These are phyloP conservation scores for Pseudoips prasinana DNA, from an alignment of 2,888 invertebrate species.

Conservation along the genomic window DNA sequence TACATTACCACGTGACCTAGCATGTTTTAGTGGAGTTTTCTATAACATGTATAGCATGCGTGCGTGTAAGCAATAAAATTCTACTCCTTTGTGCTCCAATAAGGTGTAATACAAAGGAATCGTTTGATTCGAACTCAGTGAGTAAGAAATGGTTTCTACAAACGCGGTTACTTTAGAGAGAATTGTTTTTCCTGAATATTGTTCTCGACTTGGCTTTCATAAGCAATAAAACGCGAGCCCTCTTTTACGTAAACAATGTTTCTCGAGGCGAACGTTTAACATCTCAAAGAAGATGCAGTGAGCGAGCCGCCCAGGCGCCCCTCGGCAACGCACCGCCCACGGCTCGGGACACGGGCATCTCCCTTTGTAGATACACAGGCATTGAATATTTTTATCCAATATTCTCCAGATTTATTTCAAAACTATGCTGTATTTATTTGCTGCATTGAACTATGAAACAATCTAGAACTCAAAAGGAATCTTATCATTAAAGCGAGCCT, in stretches of 20 bases:
- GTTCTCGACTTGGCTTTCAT: constrained; percentile 43
- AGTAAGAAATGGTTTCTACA: constrained; percentile 31
- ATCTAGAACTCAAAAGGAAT: no score
- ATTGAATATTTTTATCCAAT: constrained; percentile 25
- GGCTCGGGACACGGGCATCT: constrained; percentile 5
- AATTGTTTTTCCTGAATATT: constrained; percentile 50
- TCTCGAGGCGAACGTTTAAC: constrained; percentile 51
- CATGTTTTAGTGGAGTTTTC: constrained; percentile 18
- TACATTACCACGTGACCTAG: constrained; percentile 25
- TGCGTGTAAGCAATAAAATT: constrained; percentile 17
- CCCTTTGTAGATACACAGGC: constrained; percentile 8
- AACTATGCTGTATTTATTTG: constrained; percentile 12
- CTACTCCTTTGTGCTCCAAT: constrained; percentile 17
- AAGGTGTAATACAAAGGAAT: constrained; percentile 17
- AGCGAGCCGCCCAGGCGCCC: constrained; percentile 19
- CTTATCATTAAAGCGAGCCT: no score
- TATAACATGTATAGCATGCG: constrained; percentile 20
- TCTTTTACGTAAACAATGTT: constrained; percentile 51
- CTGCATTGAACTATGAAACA: constrained; percentile 20
- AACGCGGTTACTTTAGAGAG: constrained; percentile 35
- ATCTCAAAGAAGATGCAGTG: constrained; percentile 52
- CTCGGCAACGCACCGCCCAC: constrained; percentile 22
- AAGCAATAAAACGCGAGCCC: constrained; percentile 55
- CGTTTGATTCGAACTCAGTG: constrained; percentile 14
- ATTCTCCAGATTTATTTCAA: constrained; percentile 19